Percentiles rank a stretch among this genome's conserved stretches.
Evolutionary conservation across 1,140 invertebrate species (phyloP).

Genomic region (Drosophila sp.): DNA sequence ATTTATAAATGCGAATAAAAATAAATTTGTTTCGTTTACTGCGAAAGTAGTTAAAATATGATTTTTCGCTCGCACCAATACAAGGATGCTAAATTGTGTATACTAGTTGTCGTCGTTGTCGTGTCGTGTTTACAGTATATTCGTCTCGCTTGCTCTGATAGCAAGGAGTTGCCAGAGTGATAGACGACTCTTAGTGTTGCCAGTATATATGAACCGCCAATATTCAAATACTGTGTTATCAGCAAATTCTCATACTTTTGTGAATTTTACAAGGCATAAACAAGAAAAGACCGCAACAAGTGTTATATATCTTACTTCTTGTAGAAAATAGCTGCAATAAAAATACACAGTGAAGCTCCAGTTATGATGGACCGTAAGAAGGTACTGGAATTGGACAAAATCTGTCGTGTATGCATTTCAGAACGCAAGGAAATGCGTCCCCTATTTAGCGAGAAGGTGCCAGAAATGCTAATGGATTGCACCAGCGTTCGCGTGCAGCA

Average conservation of each 20-base stretch:
- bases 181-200: constrained; percentile 17
- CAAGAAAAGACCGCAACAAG: constrained; percentile 2
- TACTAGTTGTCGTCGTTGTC: constrained; percentile 59
- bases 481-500: constrained; percentile 86
- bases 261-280: not conserved
- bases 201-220: constrained; percentile 21
- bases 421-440: constrained; percentile 88
- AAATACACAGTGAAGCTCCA: not conserved
- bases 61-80: constrained; percentile 77
- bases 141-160: constrained; percentile 53
- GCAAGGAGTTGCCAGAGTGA: constrained; percentile 30
- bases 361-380: constrained; percentile 79
- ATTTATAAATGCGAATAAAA: constrained; percentile 28
- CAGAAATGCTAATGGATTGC: constrained; percentile 87
- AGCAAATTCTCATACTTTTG: constrained; percentile 32
- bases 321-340: constrained; percentile 10
- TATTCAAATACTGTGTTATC: constrained; percentile 36
- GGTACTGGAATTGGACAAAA: constrained; percentile 86
- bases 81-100: constrained; percentile 70
- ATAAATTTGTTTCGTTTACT: constrained; percentile 63
- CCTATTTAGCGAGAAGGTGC: constrained; percentile 87
- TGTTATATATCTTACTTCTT: constrained; percentile 15
- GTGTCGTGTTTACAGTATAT: constrained; percentile 39
- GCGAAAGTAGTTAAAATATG: constrained; percentile 63
- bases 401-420: constrained; percentile 87